Percentiles rank a stretch among this genome's conserved stretches.
phyloP scores from a whole-genome alignment of 2,113 vertebrate genomes.

The Loxodonta africana region DNA sequence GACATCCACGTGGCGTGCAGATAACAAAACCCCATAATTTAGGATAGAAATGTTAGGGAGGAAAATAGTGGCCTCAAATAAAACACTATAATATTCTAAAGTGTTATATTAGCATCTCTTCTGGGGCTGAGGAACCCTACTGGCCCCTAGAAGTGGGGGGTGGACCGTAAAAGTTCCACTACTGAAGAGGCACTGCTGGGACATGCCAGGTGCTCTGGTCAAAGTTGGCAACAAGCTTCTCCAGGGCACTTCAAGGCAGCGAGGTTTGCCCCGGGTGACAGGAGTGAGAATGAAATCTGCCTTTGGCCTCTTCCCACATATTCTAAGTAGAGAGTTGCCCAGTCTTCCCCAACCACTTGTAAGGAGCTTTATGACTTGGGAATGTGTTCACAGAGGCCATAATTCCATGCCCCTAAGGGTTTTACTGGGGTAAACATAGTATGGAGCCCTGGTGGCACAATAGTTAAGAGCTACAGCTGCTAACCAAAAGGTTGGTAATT shows the following conservation, averaged over 20 bases:
- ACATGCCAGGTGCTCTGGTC: not conserved
- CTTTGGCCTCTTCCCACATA: not conserved
- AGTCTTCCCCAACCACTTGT: not conserved
- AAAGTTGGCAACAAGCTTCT: not conserved
- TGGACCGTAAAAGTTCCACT: not conserved
- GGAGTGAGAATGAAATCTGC: conserved; percentile 26
- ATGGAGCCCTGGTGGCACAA: too few species aligned
- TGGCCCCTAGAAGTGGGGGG: not conserved
- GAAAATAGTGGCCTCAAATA: not conserved
- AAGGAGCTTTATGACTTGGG: not conserved
- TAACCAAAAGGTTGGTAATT: too few species aligned
- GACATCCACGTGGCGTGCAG: not conserved
- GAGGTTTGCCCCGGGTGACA: not conserved
- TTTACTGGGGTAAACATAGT: not conserved
- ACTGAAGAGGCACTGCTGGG: not conserved
- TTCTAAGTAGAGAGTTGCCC: not conserved
- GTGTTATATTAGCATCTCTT: not conserved
- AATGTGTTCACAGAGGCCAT: not conserved
- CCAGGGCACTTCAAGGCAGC: not conserved
- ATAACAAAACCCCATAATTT: not conserved
- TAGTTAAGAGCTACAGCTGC: too few species aligned
- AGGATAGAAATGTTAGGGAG: not conserved
- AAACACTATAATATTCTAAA: not conserved
- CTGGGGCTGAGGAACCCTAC: not conserved
- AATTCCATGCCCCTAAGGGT: not conserved